Conservation (phyloP, 1,140 invertebrate species). For the Hydropsyche tenuis region DNA sequence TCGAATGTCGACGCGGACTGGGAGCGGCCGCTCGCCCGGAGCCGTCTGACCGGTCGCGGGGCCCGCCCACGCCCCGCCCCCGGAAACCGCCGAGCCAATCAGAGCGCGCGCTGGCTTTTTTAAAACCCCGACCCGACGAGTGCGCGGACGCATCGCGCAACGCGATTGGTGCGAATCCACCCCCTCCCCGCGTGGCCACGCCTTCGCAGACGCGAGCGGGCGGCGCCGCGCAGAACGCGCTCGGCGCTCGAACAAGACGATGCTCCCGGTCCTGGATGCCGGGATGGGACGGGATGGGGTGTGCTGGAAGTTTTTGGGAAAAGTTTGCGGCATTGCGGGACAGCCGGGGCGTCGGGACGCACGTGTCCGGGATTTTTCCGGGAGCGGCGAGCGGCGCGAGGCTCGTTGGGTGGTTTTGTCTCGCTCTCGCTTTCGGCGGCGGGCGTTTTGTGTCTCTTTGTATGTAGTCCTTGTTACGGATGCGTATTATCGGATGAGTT, state of each 20-base stretch:
- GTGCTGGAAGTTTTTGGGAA: too few species aligned
- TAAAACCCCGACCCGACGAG: conserved; percentile 40
- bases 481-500: too few species aligned
- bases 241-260: neutral
- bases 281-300: neutral
- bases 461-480: too few species aligned
- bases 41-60: conserved; percentile 37
- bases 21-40: conserved; percentile 42
- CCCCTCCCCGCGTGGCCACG: conserved; percentile 27
- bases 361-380: too few species aligned
- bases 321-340: neutral
- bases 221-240: neutral
- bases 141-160: conserved; percentile 43
- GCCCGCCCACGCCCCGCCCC: conserved; percentile 14
- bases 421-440: too few species aligned
- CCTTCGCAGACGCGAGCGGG: conserved; percentile 30
- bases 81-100: conserved; percentile 38
- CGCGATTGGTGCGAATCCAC: conserved; percentile 17
- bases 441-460: too few species aligned
- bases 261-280: neutral
- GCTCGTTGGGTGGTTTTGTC: too few species aligned
- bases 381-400: too few species aligned
- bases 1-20: conserved; percentile 28
- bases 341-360: conserved; percentile 14
- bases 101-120: conserved; percentile 11